Evolutionary conservation across 1,140 invertebrate genomes (phyloP), one percentile per base, ranked within the genome.

Genomic region (Magallana gigas): DNA sequence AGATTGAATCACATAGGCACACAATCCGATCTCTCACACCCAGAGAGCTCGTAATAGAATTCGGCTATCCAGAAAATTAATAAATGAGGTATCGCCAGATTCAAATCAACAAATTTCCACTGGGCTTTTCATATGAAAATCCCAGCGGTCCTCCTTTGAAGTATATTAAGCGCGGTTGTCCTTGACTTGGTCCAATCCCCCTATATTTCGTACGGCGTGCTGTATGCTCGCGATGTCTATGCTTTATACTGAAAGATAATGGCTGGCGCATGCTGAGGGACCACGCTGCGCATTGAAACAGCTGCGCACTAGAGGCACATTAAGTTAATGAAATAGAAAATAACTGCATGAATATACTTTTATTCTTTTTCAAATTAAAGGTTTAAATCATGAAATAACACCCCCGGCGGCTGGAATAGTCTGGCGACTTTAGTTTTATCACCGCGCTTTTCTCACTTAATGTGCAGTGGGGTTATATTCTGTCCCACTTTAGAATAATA

Each of bases 271-370:
- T 23, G 68, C 68, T 76, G 68, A 12, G 68, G 18, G 11, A 29
- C 8, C 68, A 23, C 68, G 68, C 68, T 76, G 68, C 23, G 68
- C 68, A 76, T 9, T 11, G 68, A 76, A 29, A 76, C 68, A 76
- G 68, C 68, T 76, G 68, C 68, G 68, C 68, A 76, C 29, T 76
- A 76, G 36, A 68, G 36, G 4, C 68, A 76, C 68, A 76, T 76
- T 76, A 76, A 76, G 23, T 76, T 76, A 76, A 76, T 76, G 68
- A 76, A 76, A 76, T 76, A 76, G 68, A 76, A 76, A 76, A 76
- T 76, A 12, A 36, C 23, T 18, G 36, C 18, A 29, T 76, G 23
- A 76, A 76, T 76, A 76, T 76, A 76, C 68, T 76, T 76, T 76
- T 76, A 76, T 76, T 76, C 68, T 29, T 29, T 76, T 76, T 76